These are phyloP conservation scores for Platycheirus albimanus DNA, from an alignment of 2,888 invertebrate species.

Conservation along the genomic window DNA sequence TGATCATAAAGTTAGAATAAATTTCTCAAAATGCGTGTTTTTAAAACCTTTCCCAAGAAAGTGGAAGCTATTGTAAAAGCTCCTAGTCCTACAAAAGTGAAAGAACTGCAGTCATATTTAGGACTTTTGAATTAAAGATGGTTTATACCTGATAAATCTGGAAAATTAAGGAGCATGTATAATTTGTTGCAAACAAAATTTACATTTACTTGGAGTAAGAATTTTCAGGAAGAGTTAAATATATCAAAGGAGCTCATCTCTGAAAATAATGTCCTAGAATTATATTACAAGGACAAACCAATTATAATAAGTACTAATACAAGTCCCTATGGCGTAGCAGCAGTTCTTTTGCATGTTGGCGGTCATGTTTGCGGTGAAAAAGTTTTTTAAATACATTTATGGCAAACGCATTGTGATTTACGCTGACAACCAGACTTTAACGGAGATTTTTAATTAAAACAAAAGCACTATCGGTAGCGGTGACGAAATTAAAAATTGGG, in stretches of 20 bases:
- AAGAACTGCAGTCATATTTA: slow-evolving; percentile 31
- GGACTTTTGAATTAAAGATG: slow-evolving; percentile 25
- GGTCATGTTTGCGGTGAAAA: too few relatives aligned
- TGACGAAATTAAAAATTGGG: slow-evolving; percentile 17
- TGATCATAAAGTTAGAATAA: slow-evolving; percentile 32
- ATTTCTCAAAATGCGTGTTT: slow-evolving; percentile 23
- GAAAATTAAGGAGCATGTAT: slow-evolving; percentile 11
- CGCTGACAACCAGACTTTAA: too few relatives aligned
- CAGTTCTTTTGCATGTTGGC: slow-evolving; percentile 42
- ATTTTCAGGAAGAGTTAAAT: slow-evolving; percentile 23
- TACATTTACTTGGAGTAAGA: slow-evolving; percentile 13
- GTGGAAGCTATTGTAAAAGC: slow-evolving; percentile 19
- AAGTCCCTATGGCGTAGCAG: slow-evolving; percentile 17
- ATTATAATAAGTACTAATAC: slow-evolving; percentile 7
- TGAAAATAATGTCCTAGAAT: slow-evolving; percentile 17
- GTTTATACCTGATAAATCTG: slow-evolving; percentile 36
- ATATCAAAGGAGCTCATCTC: slow-evolving; percentile 22
- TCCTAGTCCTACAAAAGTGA: slow-evolving; percentile 22
- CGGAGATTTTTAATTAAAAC: too few relatives aligned
- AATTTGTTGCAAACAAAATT: slow-evolving; percentile 3
- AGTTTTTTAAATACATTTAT: slow-evolving; percentile 80
- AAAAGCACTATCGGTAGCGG: slow-evolving; percentile 27
- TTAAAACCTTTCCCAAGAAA: slow-evolving; percentile 27
- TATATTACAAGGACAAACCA: slow-evolving; percentile 3
- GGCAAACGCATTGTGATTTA: slow-evolving; percentile 75